These are phyloP conservation scores for Fulica atra DNA, from an alignment of 2,113 vertebrate genomes.

Conservation along the genomic window DNA sequence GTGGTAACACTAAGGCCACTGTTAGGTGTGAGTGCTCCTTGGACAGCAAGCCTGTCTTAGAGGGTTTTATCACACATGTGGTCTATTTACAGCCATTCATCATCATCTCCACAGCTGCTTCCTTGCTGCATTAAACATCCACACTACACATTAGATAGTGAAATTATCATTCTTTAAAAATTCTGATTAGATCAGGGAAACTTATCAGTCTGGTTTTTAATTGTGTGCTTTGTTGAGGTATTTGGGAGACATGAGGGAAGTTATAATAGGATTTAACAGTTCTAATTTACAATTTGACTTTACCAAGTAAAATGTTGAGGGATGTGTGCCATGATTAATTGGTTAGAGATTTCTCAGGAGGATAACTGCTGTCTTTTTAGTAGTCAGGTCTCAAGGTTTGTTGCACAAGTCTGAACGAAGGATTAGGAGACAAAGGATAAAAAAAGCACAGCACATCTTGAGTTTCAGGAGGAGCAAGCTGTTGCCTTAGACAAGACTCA, in stretches of 20 bases:
- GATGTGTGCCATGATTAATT: neutral
- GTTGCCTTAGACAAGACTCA: conserved; percentile 74
- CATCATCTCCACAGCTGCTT: neutral
- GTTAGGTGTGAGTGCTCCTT: neutral
- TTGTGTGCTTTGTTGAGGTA: neutral
- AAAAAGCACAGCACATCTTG: neutral
- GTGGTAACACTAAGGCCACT: neutral
- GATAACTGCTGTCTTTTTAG: neutral
- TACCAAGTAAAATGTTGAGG: neutral
- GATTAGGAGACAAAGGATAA: neutral
- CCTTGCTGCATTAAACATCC: neutral
- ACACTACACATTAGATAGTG: neutral
- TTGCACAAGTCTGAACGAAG: neutral
- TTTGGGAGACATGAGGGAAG: neutral
- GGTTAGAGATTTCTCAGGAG: neutral
- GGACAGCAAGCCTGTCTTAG: neutral
- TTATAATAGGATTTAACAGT: neutral
- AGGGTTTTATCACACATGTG: neutral
- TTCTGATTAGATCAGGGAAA: neutral
- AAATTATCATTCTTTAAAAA: neutral
- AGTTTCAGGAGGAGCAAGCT: neutral
- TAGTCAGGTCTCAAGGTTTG: neutral
- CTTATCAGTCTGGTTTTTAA: neutral
- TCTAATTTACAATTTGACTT: neutral
- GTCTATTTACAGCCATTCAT: neutral